Percentiles rank a stretch among this genome's conserved stretches.
These are phyloP conservation scores for Beroe forskalii DNA, from an alignment of 37 sponge, comb jelly and placozoan species.

Conservation along the genomic window DNA sequence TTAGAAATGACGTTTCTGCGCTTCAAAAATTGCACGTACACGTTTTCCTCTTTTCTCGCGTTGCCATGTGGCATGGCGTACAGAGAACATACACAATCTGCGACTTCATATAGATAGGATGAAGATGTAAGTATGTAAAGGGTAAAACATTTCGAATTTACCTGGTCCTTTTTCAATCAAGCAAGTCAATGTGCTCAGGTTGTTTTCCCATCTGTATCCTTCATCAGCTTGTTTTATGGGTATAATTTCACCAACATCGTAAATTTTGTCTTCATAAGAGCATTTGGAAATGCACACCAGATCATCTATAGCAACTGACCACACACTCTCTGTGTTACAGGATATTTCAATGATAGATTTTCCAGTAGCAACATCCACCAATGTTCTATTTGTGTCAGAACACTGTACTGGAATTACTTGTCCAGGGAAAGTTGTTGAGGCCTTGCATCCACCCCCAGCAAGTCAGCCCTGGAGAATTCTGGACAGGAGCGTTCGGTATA, in stretches of 20 bases:
- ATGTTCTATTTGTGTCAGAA: not conserved
- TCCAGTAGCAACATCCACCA: not conserved
- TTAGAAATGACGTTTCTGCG: too few species aligned
- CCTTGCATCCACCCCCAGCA: not conserved
- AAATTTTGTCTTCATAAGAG: not conserved
- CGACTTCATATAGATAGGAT: too few species aligned
- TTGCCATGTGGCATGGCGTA: too few species aligned
- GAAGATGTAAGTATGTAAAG: too few species aligned
- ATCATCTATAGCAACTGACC: not conserved
- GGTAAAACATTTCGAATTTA: too few species aligned
- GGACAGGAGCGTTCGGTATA: not conserved
- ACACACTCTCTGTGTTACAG: not conserved
- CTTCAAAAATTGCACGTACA: too few species aligned
- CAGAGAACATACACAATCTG: too few species aligned
- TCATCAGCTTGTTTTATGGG: not conserved
- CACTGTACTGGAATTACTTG: not conserved
- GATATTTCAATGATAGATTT: not conserved
- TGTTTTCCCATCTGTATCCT: not conserved
- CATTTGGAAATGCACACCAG: not conserved
- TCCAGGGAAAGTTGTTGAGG: constrained; percentile 9
- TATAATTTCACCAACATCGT: not conserved
- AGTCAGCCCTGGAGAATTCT: not conserved
- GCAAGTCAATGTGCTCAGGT: not conserved
- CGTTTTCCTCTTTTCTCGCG: too few species aligned
- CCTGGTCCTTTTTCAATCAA: not conserved